phyloP scores from a whole-genome alignment of 2,888 invertebrate species.

The Aquatica leii region DNA sequence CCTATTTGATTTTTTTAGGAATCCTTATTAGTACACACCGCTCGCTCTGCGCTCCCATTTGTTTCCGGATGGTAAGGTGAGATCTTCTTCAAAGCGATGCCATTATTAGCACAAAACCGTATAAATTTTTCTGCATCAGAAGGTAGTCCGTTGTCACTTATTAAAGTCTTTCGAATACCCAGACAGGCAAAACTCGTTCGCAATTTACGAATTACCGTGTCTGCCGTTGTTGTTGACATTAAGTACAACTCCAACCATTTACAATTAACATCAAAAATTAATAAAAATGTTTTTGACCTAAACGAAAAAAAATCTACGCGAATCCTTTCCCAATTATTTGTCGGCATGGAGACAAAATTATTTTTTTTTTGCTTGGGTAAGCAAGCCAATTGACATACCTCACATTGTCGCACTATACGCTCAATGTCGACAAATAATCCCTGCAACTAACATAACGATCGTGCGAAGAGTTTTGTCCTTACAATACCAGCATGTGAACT shows the following conservation, averaged over 20 bases:
- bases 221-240: not conserved
- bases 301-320: not conserved
- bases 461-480: no score
- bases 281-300: not conserved
- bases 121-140: not conserved
- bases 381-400: no score
- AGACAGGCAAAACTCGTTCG: not conserved
- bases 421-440: no score
- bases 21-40: no score
- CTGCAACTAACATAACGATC: no score
- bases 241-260: not conserved
- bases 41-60: not conserved
- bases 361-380: no score
- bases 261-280: not conserved
- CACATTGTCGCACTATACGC: no score
- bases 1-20: no score
- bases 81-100: not conserved
- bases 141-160: not conserved
- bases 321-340: not conserved
- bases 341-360: no score
- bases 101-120: no score
- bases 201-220: not conserved
- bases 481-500: no score
- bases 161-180: not conserved
- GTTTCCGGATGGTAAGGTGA: not conserved